Conservation (phyloP, 2,113 vertebrate species). For the Gasterosteus aculeatus region DNA sequence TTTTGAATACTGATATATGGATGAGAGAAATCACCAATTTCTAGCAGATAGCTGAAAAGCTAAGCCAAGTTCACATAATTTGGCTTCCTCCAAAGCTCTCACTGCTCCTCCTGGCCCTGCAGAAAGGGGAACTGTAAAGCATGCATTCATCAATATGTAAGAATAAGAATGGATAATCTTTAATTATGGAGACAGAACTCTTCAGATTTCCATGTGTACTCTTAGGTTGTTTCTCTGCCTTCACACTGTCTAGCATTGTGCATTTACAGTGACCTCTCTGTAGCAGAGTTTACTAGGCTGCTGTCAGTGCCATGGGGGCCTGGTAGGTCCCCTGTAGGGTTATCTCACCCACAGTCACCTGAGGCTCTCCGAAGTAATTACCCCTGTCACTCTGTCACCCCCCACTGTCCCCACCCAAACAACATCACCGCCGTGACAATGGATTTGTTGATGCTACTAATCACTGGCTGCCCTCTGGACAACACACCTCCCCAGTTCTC, state of each 20-base stretch:
- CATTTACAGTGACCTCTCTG: constrained; percentile 49
- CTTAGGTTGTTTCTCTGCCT: constrained; percentile 3
- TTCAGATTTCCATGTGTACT: constrained; percentile 23
- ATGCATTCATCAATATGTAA: background rate
- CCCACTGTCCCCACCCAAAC: constrained; percentile 61
- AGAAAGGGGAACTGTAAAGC: background rate
- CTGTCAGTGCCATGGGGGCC: constrained; percentile 58
- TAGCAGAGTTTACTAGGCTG: constrained; percentile 56
- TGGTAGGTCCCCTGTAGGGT: constrained; percentile 27
- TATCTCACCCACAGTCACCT: constrained; percentile 43
- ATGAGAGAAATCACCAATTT: background rate
- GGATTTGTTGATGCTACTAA: constrained; percentile 72
- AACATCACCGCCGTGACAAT: constrained; percentile 56
- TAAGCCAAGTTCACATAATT: background rate
- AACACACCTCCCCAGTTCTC: constrained; percentile 50
- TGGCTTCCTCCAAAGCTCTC: background rate
- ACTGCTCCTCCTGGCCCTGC: background rate
- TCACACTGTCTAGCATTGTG: constrained; percentile 19
- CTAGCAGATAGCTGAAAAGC: background rate
- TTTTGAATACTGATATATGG: background rate
- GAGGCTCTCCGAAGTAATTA: constrained; percentile 70
- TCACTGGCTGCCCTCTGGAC: constrained; percentile 67
- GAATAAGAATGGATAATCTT: background rate
- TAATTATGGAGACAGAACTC: background rate
- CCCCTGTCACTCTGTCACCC: constrained; percentile 71